Conservation (phyloP, 2,113 vertebrate species). For the rat (Rattus norvegicus) region DNA sequence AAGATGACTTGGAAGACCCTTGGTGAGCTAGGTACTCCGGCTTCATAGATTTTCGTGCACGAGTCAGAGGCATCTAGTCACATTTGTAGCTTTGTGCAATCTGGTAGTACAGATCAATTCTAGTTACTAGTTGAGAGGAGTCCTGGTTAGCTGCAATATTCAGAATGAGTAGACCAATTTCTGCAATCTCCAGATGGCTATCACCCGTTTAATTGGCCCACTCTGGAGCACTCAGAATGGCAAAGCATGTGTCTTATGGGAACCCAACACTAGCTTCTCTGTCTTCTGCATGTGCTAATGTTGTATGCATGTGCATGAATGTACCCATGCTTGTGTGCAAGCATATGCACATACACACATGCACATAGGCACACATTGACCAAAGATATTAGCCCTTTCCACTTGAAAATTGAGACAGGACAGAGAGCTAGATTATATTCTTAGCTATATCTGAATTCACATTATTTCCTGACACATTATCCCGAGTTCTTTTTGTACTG, state of each 20-base stretch:
- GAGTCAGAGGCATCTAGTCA: background rate
- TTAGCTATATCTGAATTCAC: background rate
- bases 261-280: background rate
- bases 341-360: rapidly evolving
- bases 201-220: background rate
- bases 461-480: background rate
- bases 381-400: background rate
- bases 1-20: background rate
- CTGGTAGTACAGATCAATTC: background rate
- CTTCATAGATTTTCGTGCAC: background rate
- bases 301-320: background rate
- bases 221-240: background rate
- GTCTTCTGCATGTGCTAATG: background rate
- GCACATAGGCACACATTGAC: background rate
- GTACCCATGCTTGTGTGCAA: background rate
- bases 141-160: background rate
- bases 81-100: background rate
- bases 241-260: background rate
- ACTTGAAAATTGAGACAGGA: background rate
- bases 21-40: rapidly evolving
- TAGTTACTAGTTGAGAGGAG: background rate
- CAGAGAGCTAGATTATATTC: background rate
- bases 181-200: background rate
- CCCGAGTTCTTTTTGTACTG: background rate
- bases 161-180: background rate